phyloP scores from a whole-genome alignment of 2,113 vertebrate genomes.

The Notothenia rossii region DNA sequence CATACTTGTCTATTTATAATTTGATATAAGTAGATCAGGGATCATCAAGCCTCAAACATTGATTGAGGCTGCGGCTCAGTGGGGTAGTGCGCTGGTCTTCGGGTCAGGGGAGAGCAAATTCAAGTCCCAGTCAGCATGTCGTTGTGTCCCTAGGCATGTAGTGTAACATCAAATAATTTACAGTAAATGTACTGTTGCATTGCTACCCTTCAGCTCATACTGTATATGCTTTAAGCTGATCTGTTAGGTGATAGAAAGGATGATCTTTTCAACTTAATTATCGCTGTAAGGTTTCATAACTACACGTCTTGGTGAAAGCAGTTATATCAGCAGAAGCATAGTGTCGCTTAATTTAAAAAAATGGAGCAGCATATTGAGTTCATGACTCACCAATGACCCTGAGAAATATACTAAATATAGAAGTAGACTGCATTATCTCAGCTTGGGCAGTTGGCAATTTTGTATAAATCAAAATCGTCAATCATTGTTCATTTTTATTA shows the following conservation, averaged over 20 bases:
- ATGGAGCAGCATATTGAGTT: not conserved
- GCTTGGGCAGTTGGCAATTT: not conserved
- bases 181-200: slow-evolving; percentile 8
- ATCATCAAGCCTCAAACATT: not conserved
- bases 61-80: too few relatives aligned
- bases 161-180: not conserved
- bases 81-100: too few relatives aligned
- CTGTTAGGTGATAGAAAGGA: not conserved
- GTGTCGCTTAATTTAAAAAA: not conserved
- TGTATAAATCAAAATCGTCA: not conserved
- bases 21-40: not conserved
- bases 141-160: too few relatives aligned
- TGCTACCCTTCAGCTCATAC: not conserved
- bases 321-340: not conserved
- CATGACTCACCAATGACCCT: not conserved
- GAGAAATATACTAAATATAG: not conserved
- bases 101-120: too few relatives aligned
- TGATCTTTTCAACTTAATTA: not conserved
- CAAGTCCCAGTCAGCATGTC: too few relatives aligned
- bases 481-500: not conserved
- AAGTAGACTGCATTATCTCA: not conserved
- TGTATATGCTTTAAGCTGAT: not conserved
- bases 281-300: slow-evolving; percentile 20
- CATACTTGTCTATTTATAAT: not conserved
- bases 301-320: not conserved